Conservation (phyloP, 2,113 vertebrate genomes). For the Halcyon senegalensis region DNA sequence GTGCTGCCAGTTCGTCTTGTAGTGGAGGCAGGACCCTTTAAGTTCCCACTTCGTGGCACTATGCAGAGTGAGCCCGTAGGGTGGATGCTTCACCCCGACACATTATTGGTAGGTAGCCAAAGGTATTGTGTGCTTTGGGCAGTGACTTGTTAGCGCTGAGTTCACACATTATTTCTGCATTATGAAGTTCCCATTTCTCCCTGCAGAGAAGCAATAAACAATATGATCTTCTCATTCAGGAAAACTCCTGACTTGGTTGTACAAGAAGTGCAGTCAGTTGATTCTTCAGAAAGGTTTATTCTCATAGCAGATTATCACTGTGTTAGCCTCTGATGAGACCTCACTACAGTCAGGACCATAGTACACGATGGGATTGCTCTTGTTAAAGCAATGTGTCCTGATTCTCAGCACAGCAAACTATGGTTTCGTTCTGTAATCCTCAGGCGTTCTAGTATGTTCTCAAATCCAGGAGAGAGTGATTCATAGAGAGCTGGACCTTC, state of each 20-base stretch:
- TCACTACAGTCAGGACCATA: background rate
- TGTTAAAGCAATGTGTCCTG: background rate
- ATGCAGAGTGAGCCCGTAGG: background rate
- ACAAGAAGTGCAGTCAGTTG: background rate
- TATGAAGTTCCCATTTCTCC: background rate
- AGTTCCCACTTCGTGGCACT: background rate
- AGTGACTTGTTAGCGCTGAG: background rate
- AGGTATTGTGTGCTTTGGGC: background rate
- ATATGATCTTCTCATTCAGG: background rate
- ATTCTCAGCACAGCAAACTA: background rate
- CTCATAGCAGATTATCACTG: background rate
- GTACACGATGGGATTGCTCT: background rate
- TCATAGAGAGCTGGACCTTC: background rate
- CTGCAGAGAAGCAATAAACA: background rate
- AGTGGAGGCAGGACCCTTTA: background rate
- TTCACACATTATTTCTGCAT: background rate
- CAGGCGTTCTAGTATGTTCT: background rate
- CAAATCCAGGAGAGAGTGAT: background rate
- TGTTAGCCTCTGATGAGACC: background rate
- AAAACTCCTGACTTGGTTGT: background rate
- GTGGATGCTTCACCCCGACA: background rate
- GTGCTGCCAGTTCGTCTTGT: background rate
- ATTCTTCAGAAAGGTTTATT: background rate
- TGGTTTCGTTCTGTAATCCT: background rate
- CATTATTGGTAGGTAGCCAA: background rate